Evolutionary conservation across 2,797 vertebrate genomes (phyloP).

Genomic region (Mareca penelope): DNA sequence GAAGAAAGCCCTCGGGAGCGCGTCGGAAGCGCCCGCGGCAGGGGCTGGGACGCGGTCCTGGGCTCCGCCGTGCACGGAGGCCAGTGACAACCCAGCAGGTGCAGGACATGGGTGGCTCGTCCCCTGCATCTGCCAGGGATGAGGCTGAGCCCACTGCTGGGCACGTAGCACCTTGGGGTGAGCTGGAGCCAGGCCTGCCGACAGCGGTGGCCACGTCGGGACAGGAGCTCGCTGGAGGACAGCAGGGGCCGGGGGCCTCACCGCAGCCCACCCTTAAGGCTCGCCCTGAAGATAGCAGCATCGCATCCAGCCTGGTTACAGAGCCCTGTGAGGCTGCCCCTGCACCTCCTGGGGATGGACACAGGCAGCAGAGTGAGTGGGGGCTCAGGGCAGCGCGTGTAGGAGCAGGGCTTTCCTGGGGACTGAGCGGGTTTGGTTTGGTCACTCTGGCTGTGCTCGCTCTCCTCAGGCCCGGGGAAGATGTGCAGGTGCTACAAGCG

Average conservation of each 20-base stretch:
- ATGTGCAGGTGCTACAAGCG: conserved; percentile 74
- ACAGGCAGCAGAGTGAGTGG: not conserved
- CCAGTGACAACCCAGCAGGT: not conserved
- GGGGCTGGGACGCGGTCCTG: not conserved
- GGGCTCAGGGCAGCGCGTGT: not conserved
- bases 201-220: not conserved
- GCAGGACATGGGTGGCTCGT: accelerated
- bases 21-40: not conserved
- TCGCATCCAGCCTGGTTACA: accelerated
- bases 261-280: accelerated
- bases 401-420: accelerated
- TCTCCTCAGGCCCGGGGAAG: conserved; percentile 18
- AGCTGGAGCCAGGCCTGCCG: not conserved
- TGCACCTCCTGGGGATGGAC: accelerated
- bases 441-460: not conserved
- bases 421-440: accelerated
- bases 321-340: accelerated
- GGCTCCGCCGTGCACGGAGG: accelerated
- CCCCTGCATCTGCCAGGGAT: accelerated
- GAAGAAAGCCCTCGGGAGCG: not conserved
- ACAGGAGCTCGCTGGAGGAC: not conserved
- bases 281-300: accelerated
- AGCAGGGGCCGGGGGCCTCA: not conserved
- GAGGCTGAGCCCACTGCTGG: not conserved
- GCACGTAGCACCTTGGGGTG: not conserved